Evolutionary conservation across 53 echinoderm and acorn worm genomes (phyloP), one percentile per base, ranked within the genome.

Genomic region (Antedon mediterranea): DNA sequence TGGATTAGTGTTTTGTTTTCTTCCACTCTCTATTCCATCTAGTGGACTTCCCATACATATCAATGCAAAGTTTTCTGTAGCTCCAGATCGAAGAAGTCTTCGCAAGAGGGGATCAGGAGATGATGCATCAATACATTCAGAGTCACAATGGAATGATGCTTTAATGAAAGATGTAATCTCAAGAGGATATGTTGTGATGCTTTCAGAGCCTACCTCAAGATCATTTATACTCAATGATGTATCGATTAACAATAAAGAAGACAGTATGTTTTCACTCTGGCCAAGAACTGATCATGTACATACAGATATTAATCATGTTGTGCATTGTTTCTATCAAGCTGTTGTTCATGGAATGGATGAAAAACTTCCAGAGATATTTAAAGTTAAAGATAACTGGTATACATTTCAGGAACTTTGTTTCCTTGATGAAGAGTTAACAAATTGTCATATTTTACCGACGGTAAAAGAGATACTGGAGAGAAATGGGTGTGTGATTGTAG

Each of bases 41-140:
- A 76, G 34, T 33, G 85, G 77, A 20, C 78, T 95, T 11, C 92
- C 92, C 0, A 86, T 95, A 23, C 92, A 95, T 42, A 78, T 90
- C 30, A 87, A 95, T 78, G 97, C 92, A 3, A 85, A 83, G 37
- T 95, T 95, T 79, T 31, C 82, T 31, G 80, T 87, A 75, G 79
- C 83, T 34, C 83, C 87, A 76, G 83, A 87, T 42, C 75, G 87
- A 31, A 74, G 87, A 15, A 79, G 79, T 33, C 43, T 88, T 28
- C 84, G 88, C 80, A 79, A 81, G 30, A 81, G 74, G 34, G 30
- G 81, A 8, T 83, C 88, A 0, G 34, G 23, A 28, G 34, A 33
- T 32, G 76, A 76, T 4, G 43, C 34, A 31, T 28, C 73, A 31
- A 77, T 72, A 75, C 84, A 84, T 28, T 88, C 84, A 44, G 84